Percentiles rank a stretch among this genome's conserved stretches.
Evolutionary conservation across 2,797 vertebrate species (phyloP).

Genomic region (Brachymystax lenok): DNA sequence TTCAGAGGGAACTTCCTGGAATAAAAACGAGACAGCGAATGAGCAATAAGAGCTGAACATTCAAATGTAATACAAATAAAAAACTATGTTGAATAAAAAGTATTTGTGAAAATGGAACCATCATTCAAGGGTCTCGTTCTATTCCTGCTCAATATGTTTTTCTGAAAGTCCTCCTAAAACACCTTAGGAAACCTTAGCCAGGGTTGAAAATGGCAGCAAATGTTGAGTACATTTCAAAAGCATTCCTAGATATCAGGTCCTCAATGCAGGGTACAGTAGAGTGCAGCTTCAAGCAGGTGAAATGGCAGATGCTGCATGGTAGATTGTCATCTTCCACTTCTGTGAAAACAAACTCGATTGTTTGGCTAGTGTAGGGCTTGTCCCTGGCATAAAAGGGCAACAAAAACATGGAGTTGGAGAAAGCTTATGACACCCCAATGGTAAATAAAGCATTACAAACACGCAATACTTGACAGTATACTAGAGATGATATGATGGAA

Average conservation of each 20-base stretch:
- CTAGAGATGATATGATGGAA: slow-evolving; percentile 32
- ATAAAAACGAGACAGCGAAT: slow-evolving; percentile 96
- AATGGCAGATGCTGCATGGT: slow-evolving; percentile 27
- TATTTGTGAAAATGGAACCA: slow-evolving; percentile 57
- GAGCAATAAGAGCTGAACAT: slow-evolving; percentile 95
- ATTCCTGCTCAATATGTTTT: slow-evolving; percentile 19
- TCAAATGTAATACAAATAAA: slow-evolving; percentile 76
- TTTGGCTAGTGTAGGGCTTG: slow-evolving; percentile 56
- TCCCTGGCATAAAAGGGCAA: neutral
- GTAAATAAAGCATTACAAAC: slow-evolving; percentile 24
- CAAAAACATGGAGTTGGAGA: slow-evolving; percentile 35
- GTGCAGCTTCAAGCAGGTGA: slow-evolving; percentile 20
- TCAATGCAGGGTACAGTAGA: slow-evolving; percentile 38
- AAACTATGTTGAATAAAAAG: slow-evolving; percentile 41
- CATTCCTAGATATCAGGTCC: slow-evolving; percentile 56
- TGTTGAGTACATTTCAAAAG: slow-evolving; percentile 51
- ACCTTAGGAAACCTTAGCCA: neutral
- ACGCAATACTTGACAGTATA: neutral
- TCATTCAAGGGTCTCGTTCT: slow-evolving; percentile 12
- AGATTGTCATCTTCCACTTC: neutral
- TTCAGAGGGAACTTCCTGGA: slow-evolving; percentile 95
- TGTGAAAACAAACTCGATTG: slow-evolving; percentile 32
- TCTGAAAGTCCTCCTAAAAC: neutral
- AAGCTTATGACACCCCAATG: neutral
- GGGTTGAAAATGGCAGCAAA: slow-evolving; percentile 26